These are phyloP conservation scores for Brachyalestes nurse DNA, from an alignment of 2,797 vertebrate species.

Conservation along the genomic window DNA sequence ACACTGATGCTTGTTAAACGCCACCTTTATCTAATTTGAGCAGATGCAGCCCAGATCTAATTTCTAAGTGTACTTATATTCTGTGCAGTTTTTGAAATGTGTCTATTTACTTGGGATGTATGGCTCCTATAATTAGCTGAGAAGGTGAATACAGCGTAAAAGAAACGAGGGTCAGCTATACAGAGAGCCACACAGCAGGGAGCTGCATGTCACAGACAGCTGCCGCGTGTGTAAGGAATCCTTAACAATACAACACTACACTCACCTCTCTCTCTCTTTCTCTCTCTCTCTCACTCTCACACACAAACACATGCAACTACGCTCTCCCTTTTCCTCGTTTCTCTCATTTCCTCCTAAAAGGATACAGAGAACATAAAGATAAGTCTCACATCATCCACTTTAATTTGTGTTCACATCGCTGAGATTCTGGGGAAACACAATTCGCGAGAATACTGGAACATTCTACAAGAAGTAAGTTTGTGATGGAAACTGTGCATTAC, in stretches of 20 bases:
- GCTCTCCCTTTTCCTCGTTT: background rate
- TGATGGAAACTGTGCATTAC: background rate
- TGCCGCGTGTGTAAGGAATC: constrained; percentile 46
- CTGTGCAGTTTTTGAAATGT: background rate
- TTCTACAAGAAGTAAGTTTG: constrained; percentile 29
- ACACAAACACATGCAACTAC: background rate
- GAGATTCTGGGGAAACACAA: background rate
- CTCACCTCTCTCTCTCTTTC: constrained; percentile 16
- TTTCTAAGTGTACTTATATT: background rate
- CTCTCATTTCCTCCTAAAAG: background rate
- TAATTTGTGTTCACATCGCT: background rate
- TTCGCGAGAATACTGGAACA: constrained; percentile 11
- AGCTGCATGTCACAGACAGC: constrained; percentile 59
- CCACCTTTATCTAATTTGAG: background rate
- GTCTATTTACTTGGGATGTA: background rate
- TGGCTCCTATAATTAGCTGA: constrained; percentile 8
- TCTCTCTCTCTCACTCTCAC: background rate
- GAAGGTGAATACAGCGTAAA: background rate
- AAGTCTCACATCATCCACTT: background rate
- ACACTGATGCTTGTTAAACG: background rate
- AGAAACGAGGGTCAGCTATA: constrained; percentile 16
- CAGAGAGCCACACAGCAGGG: constrained; percentile 27
- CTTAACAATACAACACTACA: constrained; percentile 27
- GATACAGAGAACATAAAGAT: background rate
- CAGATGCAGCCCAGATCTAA: background rate